Conservation (phyloP, 2,113 vertebrate species). For the Thamnaconus septentrionalis region DNA sequence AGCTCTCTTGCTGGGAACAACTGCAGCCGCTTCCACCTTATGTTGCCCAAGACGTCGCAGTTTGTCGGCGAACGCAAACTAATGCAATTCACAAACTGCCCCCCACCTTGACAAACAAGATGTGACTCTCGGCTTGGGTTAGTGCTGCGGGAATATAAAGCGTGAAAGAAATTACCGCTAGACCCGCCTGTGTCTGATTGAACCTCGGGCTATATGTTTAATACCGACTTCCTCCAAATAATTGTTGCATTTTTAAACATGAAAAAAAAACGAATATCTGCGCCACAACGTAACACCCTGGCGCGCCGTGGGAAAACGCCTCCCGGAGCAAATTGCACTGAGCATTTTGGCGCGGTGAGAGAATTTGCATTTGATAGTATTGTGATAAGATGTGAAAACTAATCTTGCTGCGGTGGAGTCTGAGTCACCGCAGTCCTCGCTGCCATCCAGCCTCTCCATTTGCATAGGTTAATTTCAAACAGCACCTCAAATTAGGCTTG, state of each 20-base stretch:
- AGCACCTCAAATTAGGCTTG: constrained; percentile 91
- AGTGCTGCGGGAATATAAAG: not conserved
- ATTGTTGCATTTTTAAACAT: not conserved
- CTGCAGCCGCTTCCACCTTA: too few relatives aligned
- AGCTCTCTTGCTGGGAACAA: too few relatives aligned
- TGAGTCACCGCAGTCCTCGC: constrained; percentile 58
- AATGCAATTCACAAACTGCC: too few relatives aligned
- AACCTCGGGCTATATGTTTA: not conserved
- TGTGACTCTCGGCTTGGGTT: not conserved
- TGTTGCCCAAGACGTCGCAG: too few relatives aligned
- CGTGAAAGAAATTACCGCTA: not conserved
- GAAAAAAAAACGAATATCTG: not conserved
- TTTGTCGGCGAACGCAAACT: too few relatives aligned
- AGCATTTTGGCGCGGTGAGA: too few relatives aligned
- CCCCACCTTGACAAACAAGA: too few relatives aligned
- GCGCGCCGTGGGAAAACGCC: not conserved
- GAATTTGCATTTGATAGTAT: constrained; percentile 34
- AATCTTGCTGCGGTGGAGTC: constrained; percentile 40
- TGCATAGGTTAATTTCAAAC: constrained; percentile 96
- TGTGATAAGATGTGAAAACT: constrained; percentile 47
- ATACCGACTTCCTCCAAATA: not conserved
- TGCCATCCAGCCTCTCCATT: constrained; percentile 83
- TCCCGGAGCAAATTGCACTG: not conserved
- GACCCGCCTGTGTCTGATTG: not conserved
- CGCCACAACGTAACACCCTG: not conserved